Evolutionary conservation across 2,797 vertebrate species (phyloP), one percentile per base, ranked within the genome.

Genomic region (Telmatherina bonti): DNA sequence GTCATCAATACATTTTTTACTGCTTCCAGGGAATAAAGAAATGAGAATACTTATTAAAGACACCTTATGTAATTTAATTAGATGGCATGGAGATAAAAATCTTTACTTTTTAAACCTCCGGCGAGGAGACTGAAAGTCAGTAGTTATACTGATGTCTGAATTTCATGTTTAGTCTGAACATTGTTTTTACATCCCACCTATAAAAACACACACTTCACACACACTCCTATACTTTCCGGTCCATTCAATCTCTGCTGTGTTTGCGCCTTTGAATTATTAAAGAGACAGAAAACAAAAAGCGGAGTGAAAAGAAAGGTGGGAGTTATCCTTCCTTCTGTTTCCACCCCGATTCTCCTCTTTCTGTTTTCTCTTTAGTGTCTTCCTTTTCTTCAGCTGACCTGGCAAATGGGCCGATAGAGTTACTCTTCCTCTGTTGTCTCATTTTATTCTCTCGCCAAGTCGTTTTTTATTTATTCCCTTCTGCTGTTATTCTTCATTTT

Each of bases 201-300:
- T 62, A 64, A 64, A 78, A 71, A 76, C 74, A 63, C 52, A 36
- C 36, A 62, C 43, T 33, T 30, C 43, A 43, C 55, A 54, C 47
- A 53, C 7, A 27, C 45, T n/a, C 27, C 20, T 67, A 38, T 72
- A 4, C 53, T 65, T 63, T 71, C 57, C 18, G 11, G 57, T 53
- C 58, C 88, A 70, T 79, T 88, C 82, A 70, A 72, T 84, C 80
- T 83, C 79, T 76, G 79, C 85, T 74, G 78, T 83, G 77, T 89
- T 84, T 88, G 85, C 81, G 68, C 74, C 61, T 83, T 74, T 92
- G 82, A 91, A 91, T 92, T 91, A 91, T 91, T 92, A 68, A 92
- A 87, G 80, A 72, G 78, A 74, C 63, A 69, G 76, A 90, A 91
- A 90, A 91, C 88, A 91, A 92, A 91, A 91, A 91, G 88, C 83